Percentiles rank a stretch among this genome's conserved stretches.
These are phyloP conservation scores for Lagorchestes hirsutus DNA, from an alignment of 2,797 vertebrate genomes.

Conservation along the genomic window DNA sequence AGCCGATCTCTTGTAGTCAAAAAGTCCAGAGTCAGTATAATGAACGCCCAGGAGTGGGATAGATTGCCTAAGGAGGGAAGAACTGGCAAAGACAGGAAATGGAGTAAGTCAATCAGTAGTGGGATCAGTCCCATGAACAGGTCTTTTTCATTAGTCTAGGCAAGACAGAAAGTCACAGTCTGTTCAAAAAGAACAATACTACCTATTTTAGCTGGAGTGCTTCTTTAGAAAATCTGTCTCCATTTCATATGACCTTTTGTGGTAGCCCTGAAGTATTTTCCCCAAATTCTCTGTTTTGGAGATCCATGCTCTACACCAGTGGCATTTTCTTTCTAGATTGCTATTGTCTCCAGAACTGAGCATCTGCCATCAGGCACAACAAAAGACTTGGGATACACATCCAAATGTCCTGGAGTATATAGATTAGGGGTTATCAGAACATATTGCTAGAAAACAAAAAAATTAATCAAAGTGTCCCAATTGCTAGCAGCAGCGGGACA, in stretches of 20 bases:
- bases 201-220: neutral
- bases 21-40: neutral
- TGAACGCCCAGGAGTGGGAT: neutral
- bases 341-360: conserved; percentile 65
- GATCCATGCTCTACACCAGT: conserved; percentile 8
- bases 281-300: neutral
- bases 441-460: conserved; percentile 68
- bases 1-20: neutral
- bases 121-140: neutral
- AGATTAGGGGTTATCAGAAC: conserved; percentile 60
- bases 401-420: conserved; percentile 56
- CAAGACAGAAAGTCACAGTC: neutral
- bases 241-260: neutral
- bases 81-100: neutral
- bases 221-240: neutral
- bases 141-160: neutral
- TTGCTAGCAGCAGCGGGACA: conserved; percentile 70
- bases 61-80: neutral
- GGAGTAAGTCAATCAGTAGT: neutral
- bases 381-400: conserved; percentile 9
- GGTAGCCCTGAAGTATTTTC: neutral
- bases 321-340: conserved; percentile 61
- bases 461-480: conserved; percentile 74
- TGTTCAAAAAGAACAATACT: neutral
- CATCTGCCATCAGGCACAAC: conserved; percentile 67